A percentile compares a stretch with the other conserved stretches of the same genome.
phyloP scores from a whole-genome alignment of 2,888 invertebrate genomes.

The Cistogaster globosa region DNA sequence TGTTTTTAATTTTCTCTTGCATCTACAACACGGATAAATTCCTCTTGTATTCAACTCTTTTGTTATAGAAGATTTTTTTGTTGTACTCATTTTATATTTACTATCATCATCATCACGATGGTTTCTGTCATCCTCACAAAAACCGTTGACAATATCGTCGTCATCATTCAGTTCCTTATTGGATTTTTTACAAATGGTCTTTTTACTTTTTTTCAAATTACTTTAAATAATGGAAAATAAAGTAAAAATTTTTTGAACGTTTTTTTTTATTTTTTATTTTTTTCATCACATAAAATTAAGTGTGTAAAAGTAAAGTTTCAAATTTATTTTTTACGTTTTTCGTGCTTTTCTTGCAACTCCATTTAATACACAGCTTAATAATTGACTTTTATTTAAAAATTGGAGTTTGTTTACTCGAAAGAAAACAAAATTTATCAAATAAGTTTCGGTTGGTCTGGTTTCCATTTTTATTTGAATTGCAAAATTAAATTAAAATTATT shows the following conservation, averaged over 20 bases:
- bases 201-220: slow-evolving; percentile 54
- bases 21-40: slow-evolving; percentile 57
- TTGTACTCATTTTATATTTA: slow-evolving; percentile 25
- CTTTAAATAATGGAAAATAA: slow-evolving; percentile 62
- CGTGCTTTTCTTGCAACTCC: not conserved
- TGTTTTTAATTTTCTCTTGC: slow-evolving; percentile 58
- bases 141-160: slow-evolving; percentile 35
- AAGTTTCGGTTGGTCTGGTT: too few relatives aligned
- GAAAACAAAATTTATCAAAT: too few relatives aligned
- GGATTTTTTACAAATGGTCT: slow-evolving; percentile 19
- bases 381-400: too few relatives aligned
- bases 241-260: slow-evolving; percentile 44
- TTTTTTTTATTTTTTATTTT: slow-evolving; percentile 10
- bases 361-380: too few relatives aligned
- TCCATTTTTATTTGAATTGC: too few relatives aligned
- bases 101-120: not conserved
- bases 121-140: slow-evolving; percentile 35
- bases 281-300: slow-evolving; percentile 36
- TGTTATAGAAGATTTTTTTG: slow-evolving; percentile 21
- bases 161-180: slow-evolving; percentile 38
- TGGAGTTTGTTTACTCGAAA: too few relatives aligned
- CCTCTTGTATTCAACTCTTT: slow-evolving; percentile 17
- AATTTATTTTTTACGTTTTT: not conserved
- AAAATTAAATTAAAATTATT: too few relatives aligned
- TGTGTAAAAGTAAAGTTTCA: not conserved